Percentiles rank a stretch among this genome's conserved stretches.
Conservation (phyloP, 1,140 invertebrate species). For the Psix sp. region DNA sequence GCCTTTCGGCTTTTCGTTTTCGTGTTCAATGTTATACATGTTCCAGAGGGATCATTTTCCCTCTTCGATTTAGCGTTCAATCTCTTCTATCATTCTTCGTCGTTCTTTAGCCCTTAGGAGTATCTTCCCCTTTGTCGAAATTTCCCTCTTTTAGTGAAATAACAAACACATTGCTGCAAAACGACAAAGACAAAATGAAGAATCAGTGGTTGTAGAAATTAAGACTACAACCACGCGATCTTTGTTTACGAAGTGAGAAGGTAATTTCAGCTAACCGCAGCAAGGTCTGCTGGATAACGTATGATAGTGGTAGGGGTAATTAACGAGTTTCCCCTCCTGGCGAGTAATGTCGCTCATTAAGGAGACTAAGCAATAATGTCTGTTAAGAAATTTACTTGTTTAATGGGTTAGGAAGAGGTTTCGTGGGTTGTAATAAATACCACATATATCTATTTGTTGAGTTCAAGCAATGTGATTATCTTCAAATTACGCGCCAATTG, state of each 20-base stretch:
- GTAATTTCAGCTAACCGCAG: conserved; percentile 73
- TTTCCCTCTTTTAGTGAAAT: conserved; percentile 56
- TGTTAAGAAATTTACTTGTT: conserved; percentile 43
- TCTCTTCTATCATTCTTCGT: conserved; percentile 56
- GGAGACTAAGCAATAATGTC: conserved; percentile 55
- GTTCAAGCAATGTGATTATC: conserved; percentile 11
- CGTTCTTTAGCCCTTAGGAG: conserved; percentile 45
- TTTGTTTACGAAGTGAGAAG: conserved; percentile 72
- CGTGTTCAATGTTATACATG: conserved; percentile 50
- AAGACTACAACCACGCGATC: conserved; percentile 69
- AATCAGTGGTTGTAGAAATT: conserved; percentile 45
- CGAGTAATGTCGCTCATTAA: conserved; percentile 75
- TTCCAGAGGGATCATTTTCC: conserved; percentile 63
- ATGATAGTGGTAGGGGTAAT: conserved; percentile 71
- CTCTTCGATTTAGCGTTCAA: conserved; percentile 58
- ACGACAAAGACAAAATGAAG: conserved; percentile 5
- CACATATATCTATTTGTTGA: neutral
- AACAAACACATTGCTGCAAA: conserved; percentile 65
- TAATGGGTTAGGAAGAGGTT: conserved; percentile 31
- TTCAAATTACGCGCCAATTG: conserved; percentile 11
- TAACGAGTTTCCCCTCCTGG: conserved; percentile 72
- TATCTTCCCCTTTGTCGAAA: conserved; percentile 43
- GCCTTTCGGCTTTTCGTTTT: conserved; percentile 70
- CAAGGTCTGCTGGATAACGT: conserved; percentile 70
- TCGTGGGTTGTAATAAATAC: conserved; percentile 9